phyloP scores from a whole-genome alignment of 2,113 vertebrate genomes.

The Eonycteris spelaea region DNA sequence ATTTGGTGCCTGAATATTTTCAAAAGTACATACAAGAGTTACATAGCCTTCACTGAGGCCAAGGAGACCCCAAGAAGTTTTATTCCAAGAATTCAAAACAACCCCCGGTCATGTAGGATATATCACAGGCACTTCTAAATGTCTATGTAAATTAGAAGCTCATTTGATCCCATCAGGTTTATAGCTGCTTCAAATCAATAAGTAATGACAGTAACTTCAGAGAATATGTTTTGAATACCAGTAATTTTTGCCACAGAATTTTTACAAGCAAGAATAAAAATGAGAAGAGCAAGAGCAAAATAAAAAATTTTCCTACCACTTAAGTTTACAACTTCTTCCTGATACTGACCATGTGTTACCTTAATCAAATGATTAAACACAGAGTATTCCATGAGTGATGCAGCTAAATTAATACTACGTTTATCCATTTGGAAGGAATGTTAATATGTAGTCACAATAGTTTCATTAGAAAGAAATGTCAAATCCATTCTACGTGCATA shows the following conservation, averaged over 20 bases:
- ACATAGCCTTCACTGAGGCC: not conserved
- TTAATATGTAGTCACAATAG: not conserved
- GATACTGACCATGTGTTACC: not conserved
- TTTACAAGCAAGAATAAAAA: conserved; percentile 47
- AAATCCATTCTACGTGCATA: not conserved
- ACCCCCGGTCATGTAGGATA: not conserved
- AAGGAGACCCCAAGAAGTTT: not conserved
- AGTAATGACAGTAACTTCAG: not conserved
- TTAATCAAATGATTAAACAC: not conserved
- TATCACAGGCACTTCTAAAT: not conserved
- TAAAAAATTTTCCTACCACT: not conserved
- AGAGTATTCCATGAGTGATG: not conserved
- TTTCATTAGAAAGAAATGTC: conserved; percentile 14
- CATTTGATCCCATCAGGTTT: conserved; percentile 10
- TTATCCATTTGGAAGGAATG: conserved; percentile 1
- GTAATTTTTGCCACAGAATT: not conserved
- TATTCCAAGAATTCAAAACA: conserved; percentile 34
- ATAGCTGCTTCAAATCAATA: conserved; percentile 26
- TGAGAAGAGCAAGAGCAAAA: conserved; percentile 30
- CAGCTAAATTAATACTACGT: not conserved
- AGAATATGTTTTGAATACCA: conserved; percentile 29
- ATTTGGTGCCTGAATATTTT: conserved; percentile 40
- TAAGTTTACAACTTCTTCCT: not conserved
- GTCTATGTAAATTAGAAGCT: not conserved
- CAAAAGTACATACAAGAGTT: not conserved